Conservation (phyloP, 1,140 invertebrate species). For the Cydia amplana region DNA sequence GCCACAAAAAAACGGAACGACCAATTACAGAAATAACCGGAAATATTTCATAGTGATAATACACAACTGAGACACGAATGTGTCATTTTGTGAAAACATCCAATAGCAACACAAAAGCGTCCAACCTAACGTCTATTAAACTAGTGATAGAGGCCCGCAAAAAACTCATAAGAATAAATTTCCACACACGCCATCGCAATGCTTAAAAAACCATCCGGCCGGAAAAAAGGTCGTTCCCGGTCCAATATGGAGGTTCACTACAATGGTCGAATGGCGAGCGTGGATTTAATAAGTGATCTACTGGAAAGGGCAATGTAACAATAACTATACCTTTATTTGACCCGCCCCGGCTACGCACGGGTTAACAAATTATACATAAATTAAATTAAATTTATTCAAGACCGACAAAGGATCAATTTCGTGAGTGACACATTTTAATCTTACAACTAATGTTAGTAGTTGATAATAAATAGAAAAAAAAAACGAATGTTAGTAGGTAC, state of each 20-base stretch:
- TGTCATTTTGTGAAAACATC: not conserved
- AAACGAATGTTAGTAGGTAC: too few relatives aligned
- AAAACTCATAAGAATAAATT: constrained; percentile 20
- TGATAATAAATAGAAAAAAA: too few relatives aligned
- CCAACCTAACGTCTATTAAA: not conserved
- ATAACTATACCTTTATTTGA: too few relatives aligned
- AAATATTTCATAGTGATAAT: too few relatives aligned
- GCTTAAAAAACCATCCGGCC: constrained; percentile 8
- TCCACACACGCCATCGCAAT: not conserved
- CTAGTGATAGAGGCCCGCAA: not conserved
- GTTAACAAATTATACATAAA: too few relatives aligned
- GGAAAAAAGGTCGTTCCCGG: constrained; percentile 17
- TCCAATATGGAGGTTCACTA: not conserved
- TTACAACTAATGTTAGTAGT: too few relatives aligned
- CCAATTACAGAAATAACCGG: too few relatives aligned
- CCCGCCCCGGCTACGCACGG: too few relatives aligned
- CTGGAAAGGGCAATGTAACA: not conserved
- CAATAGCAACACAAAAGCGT: not conserved
- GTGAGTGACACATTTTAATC: too few relatives aligned
- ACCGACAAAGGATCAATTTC: too few relatives aligned
- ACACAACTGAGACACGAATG: not conserved
- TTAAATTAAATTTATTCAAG: too few relatives aligned
- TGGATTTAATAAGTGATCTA: not conserved
- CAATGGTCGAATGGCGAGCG: not conserved
- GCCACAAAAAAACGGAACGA: too few relatives aligned